Conservation (phyloP, 2,797 vertebrate species). For the Hapalemur alaotrensis region DNA sequence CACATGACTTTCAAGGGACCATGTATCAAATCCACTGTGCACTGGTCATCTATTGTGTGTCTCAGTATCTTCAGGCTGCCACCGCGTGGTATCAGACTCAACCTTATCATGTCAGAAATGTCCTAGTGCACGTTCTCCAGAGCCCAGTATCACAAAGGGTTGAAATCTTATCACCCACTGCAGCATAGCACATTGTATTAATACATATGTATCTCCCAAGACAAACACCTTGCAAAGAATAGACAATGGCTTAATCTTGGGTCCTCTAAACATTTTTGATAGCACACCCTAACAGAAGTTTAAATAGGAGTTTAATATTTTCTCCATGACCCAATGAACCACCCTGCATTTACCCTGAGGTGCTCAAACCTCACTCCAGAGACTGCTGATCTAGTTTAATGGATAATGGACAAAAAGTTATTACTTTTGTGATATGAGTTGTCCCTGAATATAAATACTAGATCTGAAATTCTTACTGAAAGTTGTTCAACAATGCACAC, state of each 20-base stretch:
- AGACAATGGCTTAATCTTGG: neutral
- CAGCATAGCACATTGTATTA: neutral
- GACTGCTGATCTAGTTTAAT: neutral
- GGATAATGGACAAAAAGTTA: neutral
- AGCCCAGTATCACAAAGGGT: neutral
- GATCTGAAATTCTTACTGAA: neutral
- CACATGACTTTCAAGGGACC: neutral
- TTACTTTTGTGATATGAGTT: neutral
- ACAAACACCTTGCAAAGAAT: neutral
- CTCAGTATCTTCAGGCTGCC: neutral
- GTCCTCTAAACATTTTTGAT: neutral
- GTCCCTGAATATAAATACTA: neutral
- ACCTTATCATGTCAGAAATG: neutral
- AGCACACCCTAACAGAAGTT: neutral
- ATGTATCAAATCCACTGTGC: neutral
- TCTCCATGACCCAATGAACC: neutral
- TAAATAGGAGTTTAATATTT: neutral
- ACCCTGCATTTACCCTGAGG: neutral
- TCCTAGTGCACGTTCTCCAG: neutral
- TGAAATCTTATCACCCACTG: neutral
- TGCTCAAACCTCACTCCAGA: neutral
- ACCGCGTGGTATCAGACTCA: neutral
- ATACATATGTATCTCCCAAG: neutral
- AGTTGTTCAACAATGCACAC: neutral
- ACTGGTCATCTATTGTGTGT: neutral